Percentiles rank a stretch among this genome's conserved stretches.
Conservation (phyloP, 2,888 invertebrate species). For the Portevinia maculata region DNA sequence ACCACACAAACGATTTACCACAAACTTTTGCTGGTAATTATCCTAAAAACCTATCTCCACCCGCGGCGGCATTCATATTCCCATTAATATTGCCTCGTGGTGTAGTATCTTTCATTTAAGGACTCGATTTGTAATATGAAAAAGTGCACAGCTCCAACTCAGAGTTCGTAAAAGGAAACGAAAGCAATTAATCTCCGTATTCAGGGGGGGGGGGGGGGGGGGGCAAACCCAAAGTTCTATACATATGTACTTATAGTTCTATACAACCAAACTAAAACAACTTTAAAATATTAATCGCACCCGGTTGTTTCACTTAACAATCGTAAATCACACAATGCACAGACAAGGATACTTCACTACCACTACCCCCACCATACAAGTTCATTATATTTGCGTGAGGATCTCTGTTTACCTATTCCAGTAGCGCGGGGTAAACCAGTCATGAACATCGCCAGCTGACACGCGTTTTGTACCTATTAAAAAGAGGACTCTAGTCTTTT, state of each 20-base stretch:
- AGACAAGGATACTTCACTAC: conserved; percentile 15
- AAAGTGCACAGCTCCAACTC: not conserved
- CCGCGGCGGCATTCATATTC: conserved; percentile 56
- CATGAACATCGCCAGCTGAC: conserved; percentile 68
- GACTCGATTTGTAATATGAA: conserved; percentile 27
- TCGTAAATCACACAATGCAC: conserved; percentile 61
- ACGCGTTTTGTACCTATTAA: conserved; percentile 56
- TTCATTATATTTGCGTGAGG: conserved; percentile 49
- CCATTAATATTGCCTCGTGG: conserved; percentile 58
- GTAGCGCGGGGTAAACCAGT: conserved; percentile 25
- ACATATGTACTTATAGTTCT: not conserved
- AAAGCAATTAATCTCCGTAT: conserved; percentile 71
- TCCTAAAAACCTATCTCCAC: conserved; percentile 38
- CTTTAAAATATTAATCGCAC: conserved; percentile 72
- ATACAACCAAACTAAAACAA: conserved; percentile 45
- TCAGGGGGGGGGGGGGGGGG: conserved; percentile 13
- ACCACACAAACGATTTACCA: conserved; percentile 47
- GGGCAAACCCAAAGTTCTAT: not conserved
- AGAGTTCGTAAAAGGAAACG: conserved; percentile 47
- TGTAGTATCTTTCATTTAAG: conserved; percentile 56
- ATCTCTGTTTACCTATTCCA: conserved; percentile 3
- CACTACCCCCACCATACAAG: not conserved
- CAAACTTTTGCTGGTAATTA: conserved; percentile 58
- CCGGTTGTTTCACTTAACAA: conserved; percentile 63
- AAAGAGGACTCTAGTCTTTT: conserved; percentile 31